phyloP scores from a whole-genome alignment of 2,797 vertebrate genomes.

The Rhodeus uyekii region DNA sequence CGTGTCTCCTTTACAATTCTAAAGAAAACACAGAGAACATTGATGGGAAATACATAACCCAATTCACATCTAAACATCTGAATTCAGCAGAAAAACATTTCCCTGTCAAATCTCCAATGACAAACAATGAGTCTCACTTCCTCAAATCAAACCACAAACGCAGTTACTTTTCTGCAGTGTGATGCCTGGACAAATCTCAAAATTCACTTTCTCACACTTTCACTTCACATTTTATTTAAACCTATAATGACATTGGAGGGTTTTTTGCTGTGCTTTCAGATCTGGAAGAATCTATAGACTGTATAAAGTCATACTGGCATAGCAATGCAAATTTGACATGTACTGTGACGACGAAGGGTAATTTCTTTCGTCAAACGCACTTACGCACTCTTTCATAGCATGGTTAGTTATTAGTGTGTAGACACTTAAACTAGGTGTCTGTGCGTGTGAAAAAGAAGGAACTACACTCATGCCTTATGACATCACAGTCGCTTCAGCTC shows the following conservation, averaged over 20 bases:
- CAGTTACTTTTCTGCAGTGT: constrained; percentile 67
- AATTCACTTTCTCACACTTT: constrained; percentile 81
- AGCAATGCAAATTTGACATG: neutral
- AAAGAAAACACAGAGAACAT: constrained; percentile 41
- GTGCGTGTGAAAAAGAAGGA: constrained; percentile 77
- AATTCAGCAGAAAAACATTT: constrained; percentile 45
- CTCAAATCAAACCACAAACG: constrained; percentile 67
- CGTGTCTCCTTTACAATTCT: neutral
- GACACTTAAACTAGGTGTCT: constrained; percentile 54
- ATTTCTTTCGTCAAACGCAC: neutral
- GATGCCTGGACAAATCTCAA: constrained; percentile 65
- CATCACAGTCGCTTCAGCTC: constrained; percentile 66
- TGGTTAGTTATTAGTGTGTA: constrained; percentile 22
- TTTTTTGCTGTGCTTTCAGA: neutral
- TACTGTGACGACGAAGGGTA: neutral
- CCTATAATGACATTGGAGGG: neutral
- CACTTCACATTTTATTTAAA: constrained; percentile 72
- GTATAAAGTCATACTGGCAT: neutral
- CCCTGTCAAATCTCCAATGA: constrained; percentile 65
- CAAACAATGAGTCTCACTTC: constrained; percentile 65
- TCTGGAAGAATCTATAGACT: neutral
- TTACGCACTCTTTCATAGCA: neutral
- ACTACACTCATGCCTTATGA: constrained; percentile 69
- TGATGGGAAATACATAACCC: neutral
- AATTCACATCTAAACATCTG: constrained; percentile 6